Evolutionary conservation across 2,113 vertebrate species (phyloP).

Genomic region (Hemicordylus capensis): DNA sequence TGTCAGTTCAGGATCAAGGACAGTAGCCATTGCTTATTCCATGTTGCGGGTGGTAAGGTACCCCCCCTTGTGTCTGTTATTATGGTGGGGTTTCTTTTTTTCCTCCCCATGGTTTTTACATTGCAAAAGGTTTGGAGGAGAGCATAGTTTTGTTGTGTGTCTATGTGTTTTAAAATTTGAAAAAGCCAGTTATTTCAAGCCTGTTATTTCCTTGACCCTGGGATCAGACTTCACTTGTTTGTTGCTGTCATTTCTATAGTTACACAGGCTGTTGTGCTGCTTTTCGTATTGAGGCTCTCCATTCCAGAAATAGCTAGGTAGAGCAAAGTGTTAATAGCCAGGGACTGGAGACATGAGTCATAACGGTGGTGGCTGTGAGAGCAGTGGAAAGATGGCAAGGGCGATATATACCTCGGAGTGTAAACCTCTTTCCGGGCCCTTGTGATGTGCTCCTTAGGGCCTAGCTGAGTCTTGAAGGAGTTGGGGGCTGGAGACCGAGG

Average conservation of each 20-base stretch:
- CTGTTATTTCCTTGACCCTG: constrained; percentile 54
- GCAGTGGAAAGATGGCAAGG: constrained; percentile 59
- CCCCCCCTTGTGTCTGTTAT: not conserved
- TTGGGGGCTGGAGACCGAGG: too few species aligned
- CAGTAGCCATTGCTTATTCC: not conserved
- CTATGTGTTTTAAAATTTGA: not conserved
- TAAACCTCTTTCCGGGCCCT: not conserved
- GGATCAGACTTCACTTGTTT: constrained; percentile 59
- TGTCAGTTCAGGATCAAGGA: not conserved
- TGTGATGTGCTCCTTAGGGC: constrained; percentile 31
- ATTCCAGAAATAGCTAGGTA: constrained; percentile 68
- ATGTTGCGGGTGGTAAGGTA: too few species aligned
- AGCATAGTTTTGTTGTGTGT: not conserved
- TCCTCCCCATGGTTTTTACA: not conserved
- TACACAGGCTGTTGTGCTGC: constrained; percentile 59
- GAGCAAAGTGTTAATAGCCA: constrained; percentile 71
- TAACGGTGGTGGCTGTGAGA: constrained; percentile 54
- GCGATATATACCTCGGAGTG: constrained; percentile 13
- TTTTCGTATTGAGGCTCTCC: constrained; percentile 48
- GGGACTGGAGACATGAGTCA: constrained; percentile 63
- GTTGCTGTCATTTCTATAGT: constrained; percentile 73
- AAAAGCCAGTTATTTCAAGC: constrained; percentile 61
- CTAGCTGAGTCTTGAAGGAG: not conserved
- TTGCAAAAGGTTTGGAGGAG: constrained; percentile 33
- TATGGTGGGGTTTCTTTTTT: not conserved